Evolutionary conservation across 2,113 vertebrate species (phyloP), one percentile per base, ranked within the genome.

Genomic region (Willisornis vidua): DNA sequence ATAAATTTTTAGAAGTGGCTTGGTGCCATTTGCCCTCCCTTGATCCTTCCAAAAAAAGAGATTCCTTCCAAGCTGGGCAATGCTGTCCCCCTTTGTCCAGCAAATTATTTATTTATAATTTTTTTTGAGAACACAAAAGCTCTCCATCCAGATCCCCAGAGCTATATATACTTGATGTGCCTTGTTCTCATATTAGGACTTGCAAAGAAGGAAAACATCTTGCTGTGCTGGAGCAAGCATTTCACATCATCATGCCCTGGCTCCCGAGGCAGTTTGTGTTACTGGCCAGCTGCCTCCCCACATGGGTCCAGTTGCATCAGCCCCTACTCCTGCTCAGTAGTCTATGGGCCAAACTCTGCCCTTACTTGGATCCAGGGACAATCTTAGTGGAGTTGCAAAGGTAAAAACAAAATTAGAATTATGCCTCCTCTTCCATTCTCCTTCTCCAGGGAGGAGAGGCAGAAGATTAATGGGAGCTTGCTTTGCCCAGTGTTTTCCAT

Each of bases 281-380:
- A 74, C 91, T 95, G 94, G 95, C 96, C 86, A 94, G 91, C 68
- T 95, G 93, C 95, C 93, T 89, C 83, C 78, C 67, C 86, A 86
- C 85, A 70, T 75, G 95, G 80, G 91, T 92, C 89, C 39, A 35
- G 81, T 97, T 97, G 96, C 95, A 97, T 96, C 96, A 95, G 91
- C 94, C 80, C 31, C 68, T 89, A 48, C 83, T 95, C 72, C 65
- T 0, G 26, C 76, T 92, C 45, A 45, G 76, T 48, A 90, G 52
- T 85, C 83, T 89, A 72, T 35, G 73, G 89, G 83, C 90, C 85
- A 96, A 87, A 85, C 66, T 86, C 82, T 86, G 72, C 55, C 92
- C 90, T 88, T 95, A 86, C 88, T 94, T 78, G 76, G 92, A 90
- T 88, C 29, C 48, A 67, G 67, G 37, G 59, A 79, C 35, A 63